A percentile compares a stretch with the other conserved stretches of the same genome.
Conservation (phyloP, 2,888 invertebrate species). For the Ceraclea dissimilis region DNA sequence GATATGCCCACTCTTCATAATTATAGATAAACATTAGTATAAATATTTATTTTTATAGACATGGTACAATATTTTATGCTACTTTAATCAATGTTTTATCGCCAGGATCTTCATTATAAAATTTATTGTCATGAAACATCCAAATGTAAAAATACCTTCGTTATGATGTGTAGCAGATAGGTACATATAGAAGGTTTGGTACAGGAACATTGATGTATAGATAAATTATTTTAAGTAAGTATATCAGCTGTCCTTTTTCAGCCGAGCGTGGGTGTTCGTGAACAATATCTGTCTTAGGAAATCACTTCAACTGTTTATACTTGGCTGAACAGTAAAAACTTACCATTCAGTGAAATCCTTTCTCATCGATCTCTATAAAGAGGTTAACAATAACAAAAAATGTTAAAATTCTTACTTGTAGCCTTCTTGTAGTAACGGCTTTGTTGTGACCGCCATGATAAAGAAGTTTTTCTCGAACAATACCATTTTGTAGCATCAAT, state of each 20-base stretch:
- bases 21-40: no score
- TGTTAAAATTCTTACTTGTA: background rate
- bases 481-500: background rate
- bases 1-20: no score
- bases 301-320: background rate
- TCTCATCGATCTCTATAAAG: background rate
- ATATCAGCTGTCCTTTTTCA: background rate
- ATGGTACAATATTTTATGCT: no score
- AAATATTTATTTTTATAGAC: no score
- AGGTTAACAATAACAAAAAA: constrained; percentile 1
- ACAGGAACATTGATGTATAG: no score
- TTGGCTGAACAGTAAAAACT: constrained; percentile 2
- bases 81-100: no score
- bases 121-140: no score
- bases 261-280: background rate
- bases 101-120: no score
- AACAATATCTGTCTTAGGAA: background rate
- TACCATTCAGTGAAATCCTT: background rate
- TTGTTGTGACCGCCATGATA: background rate
- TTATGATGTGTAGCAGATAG: no score
- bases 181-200: no score
- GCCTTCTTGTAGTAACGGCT: background rate
- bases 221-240: no score
- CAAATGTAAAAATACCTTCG: no score
- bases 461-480: background rate